These are phyloP conservation scores for Phania funesta DNA, from an alignment of 2,888 invertebrate species.

Conservation along the genomic window DNA sequence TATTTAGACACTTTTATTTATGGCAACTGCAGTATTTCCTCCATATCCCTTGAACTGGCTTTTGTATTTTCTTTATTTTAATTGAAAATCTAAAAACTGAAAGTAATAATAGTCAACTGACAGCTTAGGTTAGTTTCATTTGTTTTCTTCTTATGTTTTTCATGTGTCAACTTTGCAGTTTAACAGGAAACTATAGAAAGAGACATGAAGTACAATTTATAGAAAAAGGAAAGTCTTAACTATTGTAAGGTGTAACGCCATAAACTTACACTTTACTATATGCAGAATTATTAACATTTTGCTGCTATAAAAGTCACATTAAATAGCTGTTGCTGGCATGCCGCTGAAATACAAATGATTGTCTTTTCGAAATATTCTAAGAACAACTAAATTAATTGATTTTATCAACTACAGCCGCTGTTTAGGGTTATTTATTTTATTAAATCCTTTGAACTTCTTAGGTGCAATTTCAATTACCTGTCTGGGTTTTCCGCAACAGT, in stretches of 20 bases:
- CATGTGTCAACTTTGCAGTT: constrained; percentile 37
- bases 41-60: neutral
- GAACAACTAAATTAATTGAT: too few species aligned
- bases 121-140: constrained; percentile 25
- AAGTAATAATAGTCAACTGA: constrained; percentile 26
- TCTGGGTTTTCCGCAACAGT: neutral
- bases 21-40: constrained; percentile 62
- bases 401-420: too few species aligned
- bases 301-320: too few species aligned
- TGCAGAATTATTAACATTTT: too few species aligned
- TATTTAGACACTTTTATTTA: constrained; percentile 64
- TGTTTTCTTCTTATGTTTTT: constrained; percentile 8
- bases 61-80: neutral
- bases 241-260: too few species aligned
- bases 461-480: neutral
- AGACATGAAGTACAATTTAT: too few species aligned
- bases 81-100: constrained; percentile 41
- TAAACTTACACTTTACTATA: too few species aligned
- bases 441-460: neutral
- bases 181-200: neutral
- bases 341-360: too few species aligned
- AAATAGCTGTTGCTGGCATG: too few species aligned
- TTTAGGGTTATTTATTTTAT: too few species aligned
- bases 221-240: too few species aligned
- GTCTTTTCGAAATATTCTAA: too few species aligned